These are phyloP conservation scores for Coryphaenoides rupestris DNA, from an alignment of 2,113 vertebrate genomes.

Conservation along the genomic window DNA sequence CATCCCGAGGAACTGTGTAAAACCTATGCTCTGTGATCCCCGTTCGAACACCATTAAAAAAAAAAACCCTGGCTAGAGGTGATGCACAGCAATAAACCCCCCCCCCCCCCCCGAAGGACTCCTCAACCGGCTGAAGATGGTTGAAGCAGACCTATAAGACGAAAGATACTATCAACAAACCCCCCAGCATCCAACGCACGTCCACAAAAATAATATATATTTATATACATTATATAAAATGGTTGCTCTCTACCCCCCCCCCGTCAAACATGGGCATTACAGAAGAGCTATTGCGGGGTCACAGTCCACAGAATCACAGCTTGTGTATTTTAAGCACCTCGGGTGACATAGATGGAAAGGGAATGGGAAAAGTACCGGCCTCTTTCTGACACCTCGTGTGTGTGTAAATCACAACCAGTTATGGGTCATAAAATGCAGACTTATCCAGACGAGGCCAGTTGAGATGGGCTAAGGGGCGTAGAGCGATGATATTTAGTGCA, in stretches of 20 bases:
- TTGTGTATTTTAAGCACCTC: background rate
- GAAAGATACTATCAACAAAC: too few relatives aligned
- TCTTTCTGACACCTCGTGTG: conserved; percentile 29
- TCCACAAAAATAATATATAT: conserved; percentile 3
- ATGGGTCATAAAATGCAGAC: conserved; percentile 17
- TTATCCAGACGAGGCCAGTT: background rate
- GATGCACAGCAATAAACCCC: conserved; percentile 61
- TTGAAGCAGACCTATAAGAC: background rate
- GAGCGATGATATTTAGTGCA: too few relatives aligned
- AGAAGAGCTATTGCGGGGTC: background rate
- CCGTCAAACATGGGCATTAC: conserved; percentile 8
- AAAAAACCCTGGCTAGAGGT: conserved; percentile 35
- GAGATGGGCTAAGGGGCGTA: background rate
- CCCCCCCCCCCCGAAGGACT: too few relatives aligned
- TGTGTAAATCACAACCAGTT: conserved; percentile 31
- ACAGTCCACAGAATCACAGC: too few relatives aligned
- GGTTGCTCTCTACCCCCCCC: too few relatives aligned
- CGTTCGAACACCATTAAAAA: too few relatives aligned
- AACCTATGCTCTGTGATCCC: conserved; percentile 55
- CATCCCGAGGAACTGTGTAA: conserved; percentile 69
- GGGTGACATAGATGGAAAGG: background rate
- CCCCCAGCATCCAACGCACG: too few relatives aligned
- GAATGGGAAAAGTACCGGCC: background rate
- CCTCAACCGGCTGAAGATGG: conserved; percentile 33
- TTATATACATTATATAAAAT: too few relatives aligned